A percentile compares a stretch with the other conserved stretches of the same genome.
Evolutionary conservation across 1,140 invertebrate genomes (phyloP).

Genomic region (Hermetia illucens): DNA sequence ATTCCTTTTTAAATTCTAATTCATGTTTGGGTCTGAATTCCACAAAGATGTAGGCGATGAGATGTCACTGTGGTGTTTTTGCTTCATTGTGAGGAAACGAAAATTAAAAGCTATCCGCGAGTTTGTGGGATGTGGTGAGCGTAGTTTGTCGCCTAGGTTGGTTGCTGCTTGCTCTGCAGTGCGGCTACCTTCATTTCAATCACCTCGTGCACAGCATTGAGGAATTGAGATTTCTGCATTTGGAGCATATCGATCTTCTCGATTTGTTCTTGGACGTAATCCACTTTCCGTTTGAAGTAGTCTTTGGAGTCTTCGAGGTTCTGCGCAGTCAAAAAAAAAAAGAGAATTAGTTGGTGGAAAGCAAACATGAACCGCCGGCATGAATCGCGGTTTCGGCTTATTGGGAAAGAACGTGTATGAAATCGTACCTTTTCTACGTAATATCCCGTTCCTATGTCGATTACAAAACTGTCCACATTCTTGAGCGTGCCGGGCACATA

Average conservation of each 20-base stretch:
- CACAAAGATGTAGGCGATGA: too few relatives aligned
- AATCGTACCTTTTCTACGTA: conserved; percentile 70
- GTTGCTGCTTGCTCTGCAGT: conserved; percentile 9
- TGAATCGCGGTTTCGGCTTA: neutral
- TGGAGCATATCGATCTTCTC: conserved; percentile 80
- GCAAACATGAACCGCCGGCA: neutral
- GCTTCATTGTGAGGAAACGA: too few relatives aligned
- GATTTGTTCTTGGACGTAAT: conserved; percentile 86
- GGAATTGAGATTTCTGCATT: conserved; percentile 70
- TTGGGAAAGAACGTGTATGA: neutral
- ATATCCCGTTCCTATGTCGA: conserved; percentile 92
- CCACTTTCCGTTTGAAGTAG: conserved; percentile 83
- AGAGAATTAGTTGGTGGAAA: conserved; percentile 3
- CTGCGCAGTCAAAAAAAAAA: conserved; percentile 37
- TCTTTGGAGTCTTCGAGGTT: conserved; percentile 67
- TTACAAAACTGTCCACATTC: conserved; percentile 69
- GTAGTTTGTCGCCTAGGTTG: too few relatives aligned
- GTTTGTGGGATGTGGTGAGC: too few relatives aligned
- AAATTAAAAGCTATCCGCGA: too few relatives aligned
- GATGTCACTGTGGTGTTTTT: too few relatives aligned
- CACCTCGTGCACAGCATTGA: conserved; percentile 59
- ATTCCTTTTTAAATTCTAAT: too few relatives aligned
- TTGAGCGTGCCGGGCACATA: conserved; percentile 79
- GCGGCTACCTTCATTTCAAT: conserved; percentile 46
- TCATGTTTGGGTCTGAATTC: too few relatives aligned